Evolutionary conservation across 2,888 invertebrate species (phyloP).

Genomic region (Drosophila falleni): DNA sequence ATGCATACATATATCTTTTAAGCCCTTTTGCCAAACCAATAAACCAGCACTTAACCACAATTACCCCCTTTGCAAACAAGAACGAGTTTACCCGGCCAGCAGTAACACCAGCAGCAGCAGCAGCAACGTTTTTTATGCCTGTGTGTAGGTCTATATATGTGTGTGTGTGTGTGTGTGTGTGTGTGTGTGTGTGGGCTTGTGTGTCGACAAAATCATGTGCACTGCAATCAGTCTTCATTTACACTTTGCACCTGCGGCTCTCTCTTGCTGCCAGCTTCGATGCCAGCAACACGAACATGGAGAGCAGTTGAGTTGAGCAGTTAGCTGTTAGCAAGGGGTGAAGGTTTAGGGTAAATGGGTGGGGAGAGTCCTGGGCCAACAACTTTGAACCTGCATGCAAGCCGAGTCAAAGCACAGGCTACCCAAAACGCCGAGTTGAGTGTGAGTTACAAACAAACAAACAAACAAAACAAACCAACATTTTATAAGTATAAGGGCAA

Average conservation of each 20-base stretch:
- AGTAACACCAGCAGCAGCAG: conserved; percentile 54
- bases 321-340: conserved; percentile 23
- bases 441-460: conserved; percentile 53
- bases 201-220: conserved; percentile 73
- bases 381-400: conserved; percentile 75
- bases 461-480: conserved; percentile 47
- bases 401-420: conserved; percentile 29
- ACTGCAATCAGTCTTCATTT: conserved; percentile 83
- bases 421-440: conserved; percentile 37
- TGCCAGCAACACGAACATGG: conserved; percentile 60
- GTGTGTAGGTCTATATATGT: conserved; percentile 17
- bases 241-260: conserved; percentile 77
- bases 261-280: conserved; percentile 44
- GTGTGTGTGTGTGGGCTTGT: conserved; percentile 32
- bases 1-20: conserved; percentile 74
- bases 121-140: conserved; percentile 64
- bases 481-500: conserved; percentile 30
- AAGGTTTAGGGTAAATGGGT: neutral
- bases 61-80: conserved; percentile 78
- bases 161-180: conserved; percentile 17
- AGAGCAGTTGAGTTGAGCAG: conserved; percentile 51
- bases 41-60: conserved; percentile 83
- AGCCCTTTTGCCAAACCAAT: conserved; percentile 79
- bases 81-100: conserved; percentile 44
- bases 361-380: conserved; percentile 45